A percentile compares a stretch with the other conserved stretches of the same genome.
Conservation (phyloP, 2,797 vertebrate genomes). For the Mus caroli region DNA sequence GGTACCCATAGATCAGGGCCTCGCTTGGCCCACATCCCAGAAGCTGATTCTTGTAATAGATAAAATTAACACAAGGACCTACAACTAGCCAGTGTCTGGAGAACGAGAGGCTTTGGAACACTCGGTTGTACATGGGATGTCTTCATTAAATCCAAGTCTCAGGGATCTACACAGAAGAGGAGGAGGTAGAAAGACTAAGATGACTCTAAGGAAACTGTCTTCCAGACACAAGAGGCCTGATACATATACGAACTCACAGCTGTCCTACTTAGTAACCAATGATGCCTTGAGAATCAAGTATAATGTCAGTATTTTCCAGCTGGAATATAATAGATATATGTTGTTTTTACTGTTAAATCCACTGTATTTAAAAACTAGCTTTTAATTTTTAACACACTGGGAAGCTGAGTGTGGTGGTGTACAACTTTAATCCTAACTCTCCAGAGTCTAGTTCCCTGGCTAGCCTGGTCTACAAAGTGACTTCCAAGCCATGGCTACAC, state of each 20-base stretch:
- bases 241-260: not conserved
- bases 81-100: not conserved
- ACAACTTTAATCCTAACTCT: not conserved
- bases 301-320: constrained; percentile 24
- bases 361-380: not conserved
- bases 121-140: not conserved
- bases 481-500: not conserved
- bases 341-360: not conserved
- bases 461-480: not conserved
- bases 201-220: not conserved
- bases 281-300: not conserved
- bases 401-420: not conserved
- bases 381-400: not conserved
- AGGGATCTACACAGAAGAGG: not conserved
- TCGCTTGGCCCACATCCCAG: not conserved
- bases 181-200: not conserved
- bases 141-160: not conserved
- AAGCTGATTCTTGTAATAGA: not conserved
- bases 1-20: not conserved
- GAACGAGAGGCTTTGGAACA: not conserved
- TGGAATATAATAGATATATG: not conserved
- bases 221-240: not conserved
- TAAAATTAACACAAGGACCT: not conserved
- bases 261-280: too few relatives aligned
- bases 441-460: not conserved